A percentile compares a stretch with the other conserved stretches of the same genome.
phyloP scores from a whole-genome alignment of 2,113 vertebrate species.

The Perca fluviatilis region DNA sequence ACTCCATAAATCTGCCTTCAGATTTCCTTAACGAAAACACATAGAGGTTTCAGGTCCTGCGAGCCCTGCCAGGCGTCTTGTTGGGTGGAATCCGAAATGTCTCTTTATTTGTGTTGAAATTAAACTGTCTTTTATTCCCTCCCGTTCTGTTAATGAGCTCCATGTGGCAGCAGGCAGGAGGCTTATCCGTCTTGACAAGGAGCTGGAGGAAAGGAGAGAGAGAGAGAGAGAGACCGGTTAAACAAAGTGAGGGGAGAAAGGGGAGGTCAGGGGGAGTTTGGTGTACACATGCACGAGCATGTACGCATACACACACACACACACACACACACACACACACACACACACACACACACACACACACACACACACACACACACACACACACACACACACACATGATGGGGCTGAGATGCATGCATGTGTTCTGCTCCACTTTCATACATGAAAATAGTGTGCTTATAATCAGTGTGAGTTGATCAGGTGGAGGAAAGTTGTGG shows the following conservation, averaged over 20 bases:
- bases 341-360: too few relatives aligned
- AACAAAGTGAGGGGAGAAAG: slow-evolving; percentile 56
- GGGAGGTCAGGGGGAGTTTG: slow-evolving; percentile 46
- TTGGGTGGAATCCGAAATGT: slow-evolving; percentile 76
- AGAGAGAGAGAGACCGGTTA: slow-evolving; percentile 15
- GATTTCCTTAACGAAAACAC: slow-evolving; percentile 71
- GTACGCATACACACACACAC: background rate
- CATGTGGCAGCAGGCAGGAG: slow-evolving; percentile 78
- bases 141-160: slow-evolving; percentile 77
- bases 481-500: slow-evolving; percentile 9
- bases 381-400: background rate
- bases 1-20: slow-evolving; percentile 71
- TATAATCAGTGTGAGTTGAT: slow-evolving; percentile 42
- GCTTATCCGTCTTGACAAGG: slow-evolving; percentile 74
- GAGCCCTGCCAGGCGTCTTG: slow-evolving; percentile 64
- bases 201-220: slow-evolving; percentile 56
- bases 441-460: slow-evolving; percentile 33
- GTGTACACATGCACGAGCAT: slow-evolving; percentile 5
- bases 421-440: slow-evolving; percentile 23
- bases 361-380: background rate
- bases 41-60: slow-evolving; percentile 53
- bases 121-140: slow-evolving; percentile 77
- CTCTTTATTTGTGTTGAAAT: slow-evolving; percentile 84
- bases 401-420: slow-evolving; percentile 17
- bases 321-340: too few relatives aligned